Evolutionary conservation across 64 coral and sea anemone genomes (phyloP).

Genomic region (Montipora cactus): DNA sequence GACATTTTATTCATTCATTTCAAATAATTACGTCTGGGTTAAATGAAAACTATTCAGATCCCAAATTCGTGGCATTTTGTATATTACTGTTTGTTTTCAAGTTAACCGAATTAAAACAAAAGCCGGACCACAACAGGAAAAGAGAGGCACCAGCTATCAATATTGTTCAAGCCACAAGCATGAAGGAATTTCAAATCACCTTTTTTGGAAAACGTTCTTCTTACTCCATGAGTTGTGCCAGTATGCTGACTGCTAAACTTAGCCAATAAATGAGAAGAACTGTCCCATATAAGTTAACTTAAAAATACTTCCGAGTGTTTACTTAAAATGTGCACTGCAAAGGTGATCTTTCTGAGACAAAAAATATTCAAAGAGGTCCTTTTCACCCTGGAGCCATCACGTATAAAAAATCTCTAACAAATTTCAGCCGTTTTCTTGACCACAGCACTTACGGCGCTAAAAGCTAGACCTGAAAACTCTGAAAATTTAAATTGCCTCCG

Average conservation of each 20-base stretch:
- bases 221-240: neutral
- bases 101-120: neutral
- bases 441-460: no score
- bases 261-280: no score
- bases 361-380: no score
- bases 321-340: no score
- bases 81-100: neutral
- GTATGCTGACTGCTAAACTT: no score
- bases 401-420: no score
- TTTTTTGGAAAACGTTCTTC: neutral
- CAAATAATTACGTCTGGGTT: neutral
- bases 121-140: slow-evolving; percentile 7
- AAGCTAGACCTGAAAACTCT: neutral
- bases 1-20: neutral
- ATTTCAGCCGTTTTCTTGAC: no score
- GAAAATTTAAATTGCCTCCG: no score
- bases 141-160: neutral
- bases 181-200: neutral
- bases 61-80: neutral
- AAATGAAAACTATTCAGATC: neutral
- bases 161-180: neutral
- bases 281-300: no score
- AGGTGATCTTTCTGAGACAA: no score
- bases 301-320: no score
- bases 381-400: no score